Conservation (phyloP, 2,113 vertebrate genomes). For the Osmerus mordax region DNA sequence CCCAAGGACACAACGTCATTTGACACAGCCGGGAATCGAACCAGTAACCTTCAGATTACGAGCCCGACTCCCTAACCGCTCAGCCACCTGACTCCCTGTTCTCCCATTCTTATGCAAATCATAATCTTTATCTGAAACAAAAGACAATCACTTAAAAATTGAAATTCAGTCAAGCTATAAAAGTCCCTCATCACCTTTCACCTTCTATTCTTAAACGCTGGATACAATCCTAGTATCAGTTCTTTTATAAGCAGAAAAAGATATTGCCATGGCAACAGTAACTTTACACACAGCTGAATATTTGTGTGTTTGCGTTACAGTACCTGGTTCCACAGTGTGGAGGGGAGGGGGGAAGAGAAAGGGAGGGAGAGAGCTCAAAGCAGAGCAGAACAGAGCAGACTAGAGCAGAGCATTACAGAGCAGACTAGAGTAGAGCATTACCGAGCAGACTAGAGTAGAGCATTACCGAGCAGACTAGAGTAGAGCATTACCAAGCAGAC, state of each 20-base stretch:
- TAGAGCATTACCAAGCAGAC: too few relatives aligned
- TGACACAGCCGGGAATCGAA: too few relatives aligned
- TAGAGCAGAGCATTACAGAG: neutral
- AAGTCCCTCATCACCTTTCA: neutral
- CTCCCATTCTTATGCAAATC: too few relatives aligned
- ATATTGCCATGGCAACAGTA: constrained; percentile 3
- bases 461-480: too few relatives aligned
- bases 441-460: too few relatives aligned
- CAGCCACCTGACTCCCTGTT: too few relatives aligned
- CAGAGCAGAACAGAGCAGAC: neutral
- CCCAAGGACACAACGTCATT: too few relatives aligned
- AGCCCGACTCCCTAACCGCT: too few relatives aligned
- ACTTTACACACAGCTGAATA: neutral
- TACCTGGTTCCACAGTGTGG: neutral
- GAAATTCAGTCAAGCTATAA: neutral
- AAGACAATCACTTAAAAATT: neutral
- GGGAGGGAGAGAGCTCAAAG: neutral
- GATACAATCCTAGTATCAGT: neutral
- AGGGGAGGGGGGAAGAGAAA: neutral
- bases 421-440: too few relatives aligned
- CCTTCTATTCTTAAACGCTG: neutral
- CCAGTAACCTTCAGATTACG: too few relatives aligned
- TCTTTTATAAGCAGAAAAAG: neutral
- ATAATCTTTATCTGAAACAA: too few relatives aligned
- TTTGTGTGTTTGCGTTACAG: neutral